Conservation (phyloP, 1,140 invertebrate species). For the Pachypeltis micranthus region DNA sequence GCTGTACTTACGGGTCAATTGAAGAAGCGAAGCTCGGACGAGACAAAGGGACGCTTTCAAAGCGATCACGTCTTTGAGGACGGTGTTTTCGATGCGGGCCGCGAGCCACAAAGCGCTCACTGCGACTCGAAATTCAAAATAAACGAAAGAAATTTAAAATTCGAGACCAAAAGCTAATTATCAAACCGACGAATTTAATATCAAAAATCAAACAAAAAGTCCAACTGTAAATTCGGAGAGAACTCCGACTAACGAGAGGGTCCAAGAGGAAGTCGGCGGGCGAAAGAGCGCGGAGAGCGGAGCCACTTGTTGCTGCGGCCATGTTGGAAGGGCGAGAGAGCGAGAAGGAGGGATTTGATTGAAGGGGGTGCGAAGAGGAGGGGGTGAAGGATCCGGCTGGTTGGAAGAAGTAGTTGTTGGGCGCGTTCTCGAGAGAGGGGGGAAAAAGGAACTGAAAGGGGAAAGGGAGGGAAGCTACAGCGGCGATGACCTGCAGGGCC, state of each 20-base stretch:
- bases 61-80: background rate
- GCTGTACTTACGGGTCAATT: background rate
- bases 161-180: no score
- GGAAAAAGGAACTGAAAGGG: no score
- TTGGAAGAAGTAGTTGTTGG: no score
- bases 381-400: background rate
- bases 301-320: background rate
- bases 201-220: no score
- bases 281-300: background rate
- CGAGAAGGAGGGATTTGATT: background rate
- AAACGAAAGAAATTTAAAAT: background rate
- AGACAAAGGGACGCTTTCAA: background rate
- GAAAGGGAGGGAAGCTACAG: no score
- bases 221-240: no score
- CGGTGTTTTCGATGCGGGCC: constrained; percentile 8
- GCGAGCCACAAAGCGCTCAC: constrained; percentile 12
- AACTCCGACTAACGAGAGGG: no score
- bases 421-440: no score
- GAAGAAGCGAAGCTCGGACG: background rate
- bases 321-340: background rate
- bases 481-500: no score
- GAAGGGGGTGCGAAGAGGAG: background rate
- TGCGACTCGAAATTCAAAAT: no score
- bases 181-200: no score
- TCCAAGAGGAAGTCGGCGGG: background rate